Conservation (phyloP, 2,888 invertebrate species). For the Stenolophus ochropezus region DNA sequence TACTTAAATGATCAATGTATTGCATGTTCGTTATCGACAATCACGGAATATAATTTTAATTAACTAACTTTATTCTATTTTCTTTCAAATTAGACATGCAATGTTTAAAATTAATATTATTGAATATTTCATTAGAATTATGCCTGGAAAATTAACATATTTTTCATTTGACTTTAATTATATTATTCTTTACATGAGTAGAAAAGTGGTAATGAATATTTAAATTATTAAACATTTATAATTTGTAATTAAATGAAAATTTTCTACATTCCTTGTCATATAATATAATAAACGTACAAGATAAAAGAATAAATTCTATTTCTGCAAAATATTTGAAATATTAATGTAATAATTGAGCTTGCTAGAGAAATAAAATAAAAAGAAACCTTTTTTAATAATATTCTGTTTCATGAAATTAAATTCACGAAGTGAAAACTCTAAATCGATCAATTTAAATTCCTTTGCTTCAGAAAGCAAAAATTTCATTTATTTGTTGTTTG, state of each 20-base stretch:
- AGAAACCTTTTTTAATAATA: not conserved
- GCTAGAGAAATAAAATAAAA: no score
- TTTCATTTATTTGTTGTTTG: slow-evolving; percentile 26
- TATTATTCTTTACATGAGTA: no score
- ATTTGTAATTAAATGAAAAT: no score
- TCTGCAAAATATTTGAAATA: not conserved
- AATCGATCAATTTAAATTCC: not conserved
- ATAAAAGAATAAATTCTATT: no score
- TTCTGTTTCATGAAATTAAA: not conserved
- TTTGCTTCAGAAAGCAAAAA: slow-evolving; percentile 20
- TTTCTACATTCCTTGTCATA: no score
- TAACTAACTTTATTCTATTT: slow-evolving; percentile 13
- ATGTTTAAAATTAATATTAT: slow-evolving; percentile 2
- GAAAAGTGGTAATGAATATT: no score
- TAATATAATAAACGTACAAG: no score
- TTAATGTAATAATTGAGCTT: not conserved
- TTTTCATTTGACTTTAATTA: not conserved
- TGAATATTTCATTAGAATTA: no score
- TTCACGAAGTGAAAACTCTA: not conserved
- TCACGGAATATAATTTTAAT: slow-evolving; percentile 17
- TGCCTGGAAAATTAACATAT: not conserved
- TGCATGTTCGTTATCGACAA: slow-evolving; percentile 4
- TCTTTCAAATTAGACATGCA: slow-evolving; percentile 25
- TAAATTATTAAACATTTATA: no score
- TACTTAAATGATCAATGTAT: not conserved